phyloP scores from a whole-genome alignment of 2,888 invertebrate species.

The Xestia ashworthii region DNA sequence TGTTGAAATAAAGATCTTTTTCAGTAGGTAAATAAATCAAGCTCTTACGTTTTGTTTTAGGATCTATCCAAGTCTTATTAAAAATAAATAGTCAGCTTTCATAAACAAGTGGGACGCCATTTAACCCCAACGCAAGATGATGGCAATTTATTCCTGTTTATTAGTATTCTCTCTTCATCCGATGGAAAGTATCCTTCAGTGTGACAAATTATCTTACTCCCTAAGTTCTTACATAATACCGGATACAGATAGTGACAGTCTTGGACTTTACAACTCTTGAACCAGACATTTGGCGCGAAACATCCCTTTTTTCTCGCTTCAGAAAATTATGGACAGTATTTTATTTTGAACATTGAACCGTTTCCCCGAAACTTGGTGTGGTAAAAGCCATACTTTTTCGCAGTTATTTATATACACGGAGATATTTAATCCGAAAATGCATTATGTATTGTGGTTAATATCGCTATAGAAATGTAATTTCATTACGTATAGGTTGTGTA shows the following conservation, averaged over 20 bases:
- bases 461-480: neutral
- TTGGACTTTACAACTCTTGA: constrained; percentile 20
- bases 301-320: neutral
- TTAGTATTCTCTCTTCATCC: constrained; percentile 43
- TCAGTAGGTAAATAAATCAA: neutral
- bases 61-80: neutral
- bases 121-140: constrained; percentile 29
- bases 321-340: constrained; percentile 24
- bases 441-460: neutral
- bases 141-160: constrained; percentile 36
- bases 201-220: constrained; percentile 45
- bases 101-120: constrained; percentile 19
- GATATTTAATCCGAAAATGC: neutral
- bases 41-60: neutral
- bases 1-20: neutral
- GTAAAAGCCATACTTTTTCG: constrained; percentile 11
- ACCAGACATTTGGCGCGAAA: constrained; percentile 23
- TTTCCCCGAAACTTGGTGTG: neutral
- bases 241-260: constrained; percentile 3
- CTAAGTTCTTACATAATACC: constrained; percentile 9
- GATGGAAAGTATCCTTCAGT: constrained; percentile 11
- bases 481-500: no score
- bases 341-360: neutral
- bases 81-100: constrained; percentile 10
- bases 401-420: neutral